Evolutionary conservation across 2,113 vertebrate species (phyloP).

Genomic region (Scopus umbretta): DNA sequence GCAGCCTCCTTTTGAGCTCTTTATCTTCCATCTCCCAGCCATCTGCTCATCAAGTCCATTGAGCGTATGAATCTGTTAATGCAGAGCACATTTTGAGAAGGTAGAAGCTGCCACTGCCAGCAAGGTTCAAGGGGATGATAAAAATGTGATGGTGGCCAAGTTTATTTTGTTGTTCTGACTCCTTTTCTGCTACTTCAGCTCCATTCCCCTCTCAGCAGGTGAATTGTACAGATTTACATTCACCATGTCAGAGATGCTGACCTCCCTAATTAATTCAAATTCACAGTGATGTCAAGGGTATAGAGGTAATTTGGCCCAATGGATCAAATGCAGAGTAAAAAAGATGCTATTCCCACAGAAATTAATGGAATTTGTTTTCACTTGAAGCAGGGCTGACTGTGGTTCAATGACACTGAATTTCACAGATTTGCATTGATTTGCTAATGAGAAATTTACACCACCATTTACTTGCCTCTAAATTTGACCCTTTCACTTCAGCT

Average conservation of each 20-base stretch:
- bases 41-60: background rate
- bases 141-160: background rate
- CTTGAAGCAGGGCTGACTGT: background rate
- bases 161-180: background rate
- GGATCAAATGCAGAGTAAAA: background rate
- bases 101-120: background rate
- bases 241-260: background rate
- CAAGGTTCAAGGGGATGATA: background rate
- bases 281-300: background rate
- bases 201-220: background rate
- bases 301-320: background rate
- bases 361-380: background rate
- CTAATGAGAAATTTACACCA: slow-evolving; percentile 43
- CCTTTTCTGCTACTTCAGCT: background rate
- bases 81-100: background rate
- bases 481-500: slow-evolving; percentile 26
- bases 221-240: background rate
- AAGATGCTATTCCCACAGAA: background rate
- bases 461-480: slow-evolving; percentile 37
- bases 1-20: background rate
- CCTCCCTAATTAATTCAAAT: background rate
- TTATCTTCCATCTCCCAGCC: background rate
- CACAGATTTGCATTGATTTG: slow-evolving; percentile 24
- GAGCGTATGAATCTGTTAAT: background rate
- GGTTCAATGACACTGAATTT: slow-evolving; percentile 29